Conservation (phyloP, 1,140 invertebrate genomes). For the Ridgeia piscesae region DNA sequence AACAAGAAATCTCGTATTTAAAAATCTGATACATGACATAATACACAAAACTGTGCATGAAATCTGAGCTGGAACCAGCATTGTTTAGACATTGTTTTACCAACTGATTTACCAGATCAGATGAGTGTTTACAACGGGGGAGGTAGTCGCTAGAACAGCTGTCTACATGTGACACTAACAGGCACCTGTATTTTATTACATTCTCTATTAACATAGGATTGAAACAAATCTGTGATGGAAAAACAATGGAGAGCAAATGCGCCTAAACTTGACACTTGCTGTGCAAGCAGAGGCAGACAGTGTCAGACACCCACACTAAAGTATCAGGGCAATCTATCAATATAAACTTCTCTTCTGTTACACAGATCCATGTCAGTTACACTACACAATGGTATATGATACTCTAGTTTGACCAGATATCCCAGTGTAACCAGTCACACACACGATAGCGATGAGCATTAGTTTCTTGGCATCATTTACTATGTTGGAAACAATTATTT, state of each 20-base stretch:
- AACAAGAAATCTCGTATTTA: neutral
- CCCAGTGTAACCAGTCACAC: neutral
- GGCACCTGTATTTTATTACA: neutral
- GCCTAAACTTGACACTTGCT: neutral
- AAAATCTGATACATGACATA: neutral
- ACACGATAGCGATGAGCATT: neutral
- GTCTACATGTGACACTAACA: neutral
- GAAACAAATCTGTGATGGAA: slow-evolving; percentile 1
- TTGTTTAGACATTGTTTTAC: neutral
- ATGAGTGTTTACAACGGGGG: neutral
- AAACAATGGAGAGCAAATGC: neutral
- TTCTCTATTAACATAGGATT: neutral
- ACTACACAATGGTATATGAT: neutral
- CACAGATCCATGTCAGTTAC: neutral
- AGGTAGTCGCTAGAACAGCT: neutral
- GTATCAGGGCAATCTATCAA: neutral
- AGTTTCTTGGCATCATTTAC: neutral
- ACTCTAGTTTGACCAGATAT: neutral
- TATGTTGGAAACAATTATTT: neutral
- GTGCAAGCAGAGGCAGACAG: neutral
- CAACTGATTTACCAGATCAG: neutral
- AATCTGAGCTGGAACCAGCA: neutral
- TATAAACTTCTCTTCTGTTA: neutral
- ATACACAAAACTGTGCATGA: neutral
- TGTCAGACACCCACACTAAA: neutral